Evolutionary conservation across 2,888 invertebrate genomes (phyloP).

Genomic region (Trissonchulus latispiculum): DNA sequence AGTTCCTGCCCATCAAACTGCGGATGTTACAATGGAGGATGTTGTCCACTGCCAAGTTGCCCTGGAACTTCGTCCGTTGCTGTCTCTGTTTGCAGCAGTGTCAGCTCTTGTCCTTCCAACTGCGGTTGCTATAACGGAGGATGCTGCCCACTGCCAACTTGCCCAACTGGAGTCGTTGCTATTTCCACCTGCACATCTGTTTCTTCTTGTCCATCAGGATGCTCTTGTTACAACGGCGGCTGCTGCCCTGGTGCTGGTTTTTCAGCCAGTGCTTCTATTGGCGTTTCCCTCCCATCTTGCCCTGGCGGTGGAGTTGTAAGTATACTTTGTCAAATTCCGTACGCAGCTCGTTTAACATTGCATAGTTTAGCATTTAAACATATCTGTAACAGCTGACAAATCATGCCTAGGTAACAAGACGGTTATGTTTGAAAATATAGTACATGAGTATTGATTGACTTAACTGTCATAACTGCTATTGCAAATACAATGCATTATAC

Average conservation of each 20-base stretch:
- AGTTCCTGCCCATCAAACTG: background rate
- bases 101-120: background rate
- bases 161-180: constrained; percentile 23
- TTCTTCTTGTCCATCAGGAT: background rate
- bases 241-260: background rate
- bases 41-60: constrained; percentile 7
- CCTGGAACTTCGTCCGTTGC: background rate
- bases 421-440: too few relatives aligned
- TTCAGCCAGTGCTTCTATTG: background rate
- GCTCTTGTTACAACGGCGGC: background rate
- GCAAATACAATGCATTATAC: too few relatives aligned
- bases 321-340: too few relatives aligned
- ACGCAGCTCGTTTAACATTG: too few relatives aligned
- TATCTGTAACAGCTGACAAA: too few relatives aligned
- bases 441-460: too few relatives aligned
- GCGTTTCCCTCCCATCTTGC: background rate
- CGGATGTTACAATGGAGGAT: constrained; percentile 13
- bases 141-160: constrained; percentile 13
- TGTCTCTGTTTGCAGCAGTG: background rate
- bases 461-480: too few relatives aligned
- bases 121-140: constrained; percentile 22
- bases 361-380: too few relatives aligned
- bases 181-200: background rate
- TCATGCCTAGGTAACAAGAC: too few relatives aligned
- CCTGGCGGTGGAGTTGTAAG: background rate